Percentiles rank a stretch among this genome's conserved stretches.
phyloP scores from a whole-genome alignment of 1,140 invertebrate species.

The Stegodyphus dumicola region DNA sequence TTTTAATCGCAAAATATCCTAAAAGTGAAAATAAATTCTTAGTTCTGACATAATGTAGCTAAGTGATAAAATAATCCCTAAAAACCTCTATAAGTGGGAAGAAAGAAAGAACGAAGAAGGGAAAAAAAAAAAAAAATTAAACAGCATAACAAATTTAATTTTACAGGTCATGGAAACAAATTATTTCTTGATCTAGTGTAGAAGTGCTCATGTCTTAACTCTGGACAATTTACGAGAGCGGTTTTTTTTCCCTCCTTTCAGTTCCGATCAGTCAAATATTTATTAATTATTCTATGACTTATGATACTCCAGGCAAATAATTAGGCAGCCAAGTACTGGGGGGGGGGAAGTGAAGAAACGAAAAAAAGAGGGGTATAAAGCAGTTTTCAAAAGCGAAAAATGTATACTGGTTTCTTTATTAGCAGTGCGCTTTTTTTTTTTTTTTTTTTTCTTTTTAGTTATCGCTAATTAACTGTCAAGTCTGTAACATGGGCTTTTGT shows the following conservation, averaged over 20 bases:
- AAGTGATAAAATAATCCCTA: too few relatives aligned
- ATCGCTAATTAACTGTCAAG: conserved; percentile 47
- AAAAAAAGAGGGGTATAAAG: too few relatives aligned
- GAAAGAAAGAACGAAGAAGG: too few relatives aligned
- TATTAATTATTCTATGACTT: conserved; percentile 37
- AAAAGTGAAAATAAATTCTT: too few relatives aligned
- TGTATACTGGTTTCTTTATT: background rate
- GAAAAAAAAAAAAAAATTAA: background rate
- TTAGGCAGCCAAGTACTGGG: conserved; percentile 1
- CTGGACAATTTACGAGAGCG: background rate
- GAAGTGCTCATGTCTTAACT: too few relatives aligned
- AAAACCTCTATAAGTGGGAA: too few relatives aligned
- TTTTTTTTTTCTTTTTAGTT: too few relatives aligned
- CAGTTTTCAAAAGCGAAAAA: background rate
- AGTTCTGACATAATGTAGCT: too few relatives aligned
- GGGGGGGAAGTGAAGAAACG: background rate
- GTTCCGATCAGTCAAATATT: conserved; percentile 40
- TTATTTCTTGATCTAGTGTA: background rate
- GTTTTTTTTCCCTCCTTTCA: conserved; percentile 6
- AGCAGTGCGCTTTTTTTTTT: conserved; percentile 15
- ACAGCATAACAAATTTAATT: conserved; percentile 9
- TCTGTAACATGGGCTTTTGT: conserved; percentile 23
- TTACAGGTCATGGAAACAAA: conserved; percentile 8
- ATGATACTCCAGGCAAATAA: conserved; percentile 15
- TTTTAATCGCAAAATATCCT: too few relatives aligned